These are phyloP conservation scores for Lepidocyrtoides sp. DNA, from an alignment of 2,888 invertebrate species.

Conservation along the genomic window DNA sequence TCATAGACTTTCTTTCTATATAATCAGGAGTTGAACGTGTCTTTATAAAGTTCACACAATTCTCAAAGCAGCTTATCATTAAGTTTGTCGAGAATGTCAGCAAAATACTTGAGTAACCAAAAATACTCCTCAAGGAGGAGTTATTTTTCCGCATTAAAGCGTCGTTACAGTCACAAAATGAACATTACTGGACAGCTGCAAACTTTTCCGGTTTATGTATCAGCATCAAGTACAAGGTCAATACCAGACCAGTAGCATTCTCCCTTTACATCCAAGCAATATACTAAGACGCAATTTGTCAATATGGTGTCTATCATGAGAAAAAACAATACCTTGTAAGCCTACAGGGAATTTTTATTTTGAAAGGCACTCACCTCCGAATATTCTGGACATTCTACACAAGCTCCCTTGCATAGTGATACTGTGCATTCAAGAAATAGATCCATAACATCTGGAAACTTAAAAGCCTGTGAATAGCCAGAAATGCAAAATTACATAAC, in stretches of 20 bases:
- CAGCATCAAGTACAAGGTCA: neutral
- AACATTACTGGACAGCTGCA: neutral
- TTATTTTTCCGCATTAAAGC: neutral
- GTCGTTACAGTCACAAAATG: neutral
- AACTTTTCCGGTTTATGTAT: neutral
- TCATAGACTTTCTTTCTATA: neutral
- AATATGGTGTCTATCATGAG: neutral
- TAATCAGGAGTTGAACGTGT: neutral
- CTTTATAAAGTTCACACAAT: neutral
- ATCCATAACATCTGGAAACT: conserved; percentile 95
- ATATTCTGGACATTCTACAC: conserved; percentile 90
- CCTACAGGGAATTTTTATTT: neutral
- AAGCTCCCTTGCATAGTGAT: conserved; percentile 93
- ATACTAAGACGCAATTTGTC: neutral
- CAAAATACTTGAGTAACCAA: neutral
- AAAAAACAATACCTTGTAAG: neutral
- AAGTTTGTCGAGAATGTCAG: neutral
- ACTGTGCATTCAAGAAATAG: conserved; percentile 94
- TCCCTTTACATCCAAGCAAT: neutral
- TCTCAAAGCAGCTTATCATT: neutral
- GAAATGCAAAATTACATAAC: neutral
- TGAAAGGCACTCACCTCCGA: conserved; percentile 76
- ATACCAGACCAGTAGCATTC: neutral
- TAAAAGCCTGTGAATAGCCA: conserved; percentile 87
- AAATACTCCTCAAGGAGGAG: neutral